Evolutionary conservation across 2,113 vertebrate species (phyloP).

Genomic region (Pao palembangensis): DNA sequence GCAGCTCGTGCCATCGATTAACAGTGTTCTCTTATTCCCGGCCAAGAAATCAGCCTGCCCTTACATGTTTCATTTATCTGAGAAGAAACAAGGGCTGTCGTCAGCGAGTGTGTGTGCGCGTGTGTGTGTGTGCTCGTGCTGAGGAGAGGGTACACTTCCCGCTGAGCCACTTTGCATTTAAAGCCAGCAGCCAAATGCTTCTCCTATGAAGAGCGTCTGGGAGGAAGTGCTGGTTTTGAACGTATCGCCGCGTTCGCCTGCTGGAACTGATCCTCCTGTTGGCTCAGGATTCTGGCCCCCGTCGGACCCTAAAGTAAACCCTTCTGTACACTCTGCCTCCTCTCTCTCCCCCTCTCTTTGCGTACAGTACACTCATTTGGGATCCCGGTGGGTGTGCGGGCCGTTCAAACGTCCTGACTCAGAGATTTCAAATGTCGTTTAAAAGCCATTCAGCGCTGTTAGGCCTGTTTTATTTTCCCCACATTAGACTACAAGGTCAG

Average conservation of each 20-base stretch:
- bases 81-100: slow-evolving; percentile 32
- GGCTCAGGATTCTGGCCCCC: slow-evolving; percentile 50
- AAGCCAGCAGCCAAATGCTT: slow-evolving; percentile 52
- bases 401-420: slow-evolving; percentile 57
- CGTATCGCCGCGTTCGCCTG: slow-evolving; percentile 42
- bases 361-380: slow-evolving; percentile 43
- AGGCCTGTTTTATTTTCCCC: slow-evolving; percentile 73
- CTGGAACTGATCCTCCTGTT: slow-evolving; percentile 45
- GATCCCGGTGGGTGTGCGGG: slow-evolving; percentile 38
- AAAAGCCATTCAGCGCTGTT: slow-evolving; percentile 64
- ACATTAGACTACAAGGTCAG: slow-evolving; percentile 68
- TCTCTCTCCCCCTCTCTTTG: slow-evolving; percentile 21
- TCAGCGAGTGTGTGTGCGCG: slow-evolving; percentile 1
- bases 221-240: slow-evolving; percentile 37
- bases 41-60: slow-evolving; percentile 36
- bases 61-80: slow-evolving; percentile 54
- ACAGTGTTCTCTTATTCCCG: slow-evolving; percentile 42
- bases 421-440: slow-evolving; percentile 70
- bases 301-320: slow-evolving; percentile 51
- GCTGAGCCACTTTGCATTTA: slow-evolving; percentile 61
- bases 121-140: slow-evolving; percentile 49
- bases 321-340: slow-evolving; percentile 23
- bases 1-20: slow-evolving; percentile 55
- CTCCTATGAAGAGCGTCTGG: slow-evolving; percentile 44
- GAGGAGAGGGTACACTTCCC: slow-evolving; percentile 50